Evolutionary conservation across 2,888 invertebrate genomes (phyloP).

Genomic region (Pseudococcus longispinus): DNA sequence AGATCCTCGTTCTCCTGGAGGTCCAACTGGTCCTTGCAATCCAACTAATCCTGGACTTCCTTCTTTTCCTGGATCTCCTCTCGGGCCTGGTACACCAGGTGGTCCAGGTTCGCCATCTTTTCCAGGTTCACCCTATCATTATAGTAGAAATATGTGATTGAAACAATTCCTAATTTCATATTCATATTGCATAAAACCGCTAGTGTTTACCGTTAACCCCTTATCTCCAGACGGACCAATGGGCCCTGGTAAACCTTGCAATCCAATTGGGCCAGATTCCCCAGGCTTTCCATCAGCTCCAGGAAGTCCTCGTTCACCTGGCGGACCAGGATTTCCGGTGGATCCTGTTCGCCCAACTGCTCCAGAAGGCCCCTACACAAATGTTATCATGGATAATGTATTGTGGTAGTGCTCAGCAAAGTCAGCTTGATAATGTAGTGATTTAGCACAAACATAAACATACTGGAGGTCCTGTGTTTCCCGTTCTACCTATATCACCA

Average conservation of each 20-base stretch:
- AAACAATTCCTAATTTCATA: too few species aligned
- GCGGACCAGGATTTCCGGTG: slow-evolving; percentile 73
- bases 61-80: slow-evolving; percentile 79
- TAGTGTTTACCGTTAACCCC: slow-evolving; percentile 70
- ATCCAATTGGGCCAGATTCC: slow-evolving; percentile 79
- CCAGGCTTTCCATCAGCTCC: slow-evolving; percentile 81
- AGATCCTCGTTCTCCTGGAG: slow-evolving; percentile 63
- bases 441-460: slow-evolving; percentile 39
- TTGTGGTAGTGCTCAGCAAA: too few species aligned
- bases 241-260: slow-evolving; percentile 80
- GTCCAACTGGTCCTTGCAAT: slow-evolving; percentile 72
- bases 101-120: slow-evolving; percentile 81
- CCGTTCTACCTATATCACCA: slow-evolving; percentile 62
- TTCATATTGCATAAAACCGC: too few species aligned
- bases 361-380: slow-evolving; percentile 67
- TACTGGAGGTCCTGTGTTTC: slow-evolving; percentile 60
- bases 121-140: slow-evolving; percentile 75
- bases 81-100: slow-evolving; percentile 73
- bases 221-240: slow-evolving; percentile 80
- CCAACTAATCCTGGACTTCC: slow-evolving; percentile 79
- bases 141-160: neutral
- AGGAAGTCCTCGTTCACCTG: slow-evolving; percentile 73
- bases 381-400: neutral
- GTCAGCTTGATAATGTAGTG: too few species aligned
- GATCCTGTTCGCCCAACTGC: slow-evolving; percentile 74